phyloP scores from a whole-genome alignment of 2,888 invertebrate genomes.

The Ophion costatus region DNA sequence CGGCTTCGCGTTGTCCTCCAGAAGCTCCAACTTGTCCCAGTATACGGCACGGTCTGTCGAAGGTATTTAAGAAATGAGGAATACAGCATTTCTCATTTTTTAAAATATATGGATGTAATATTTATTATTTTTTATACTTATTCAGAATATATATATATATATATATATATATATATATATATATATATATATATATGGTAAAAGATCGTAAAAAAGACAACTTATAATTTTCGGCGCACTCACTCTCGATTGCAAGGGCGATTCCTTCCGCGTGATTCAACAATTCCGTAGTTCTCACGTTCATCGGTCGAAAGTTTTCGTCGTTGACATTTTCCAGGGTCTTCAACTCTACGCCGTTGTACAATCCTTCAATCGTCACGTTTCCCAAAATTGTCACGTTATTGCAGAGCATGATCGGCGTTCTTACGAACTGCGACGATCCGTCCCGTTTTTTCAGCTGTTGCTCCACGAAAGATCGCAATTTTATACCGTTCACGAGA shows the following conservation, averaged over 20 bases:
- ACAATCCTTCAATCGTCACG: constrained; percentile 68
- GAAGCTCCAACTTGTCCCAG: constrained; percentile 69
- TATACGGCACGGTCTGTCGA: constrained; percentile 70
- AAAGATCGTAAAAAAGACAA: background rate
- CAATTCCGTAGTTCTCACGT: constrained; percentile 38
- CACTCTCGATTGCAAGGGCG: constrained; percentile 70
- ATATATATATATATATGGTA: background rate
- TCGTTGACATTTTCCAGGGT: constrained; percentile 45
- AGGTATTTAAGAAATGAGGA: background rate
- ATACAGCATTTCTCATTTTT: too few species aligned
- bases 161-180: too few species aligned
- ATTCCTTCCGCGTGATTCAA: constrained; percentile 62
- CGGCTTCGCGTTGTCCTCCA: constrained; percentile 59
- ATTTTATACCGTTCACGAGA: constrained; percentile 73
- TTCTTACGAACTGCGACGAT: constrained; percentile 68
- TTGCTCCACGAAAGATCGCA: constrained; percentile 67
- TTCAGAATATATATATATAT: background rate
- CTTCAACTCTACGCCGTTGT: constrained; percentile 66
- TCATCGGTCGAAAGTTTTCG: constrained; percentile 24
- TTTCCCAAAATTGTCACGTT: constrained; percentile 72
- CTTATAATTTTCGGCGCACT: constrained; percentile 37
- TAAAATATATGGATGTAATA: background rate
- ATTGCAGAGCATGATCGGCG: constrained; percentile 68
- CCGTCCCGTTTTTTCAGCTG: constrained; percentile 71
- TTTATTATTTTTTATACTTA: background rate